Percentiles rank a stretch among this genome's conserved stretches.
Conservation (phyloP, 2,113 vertebrate genomes). For the Tamias sibiricus region DNA sequence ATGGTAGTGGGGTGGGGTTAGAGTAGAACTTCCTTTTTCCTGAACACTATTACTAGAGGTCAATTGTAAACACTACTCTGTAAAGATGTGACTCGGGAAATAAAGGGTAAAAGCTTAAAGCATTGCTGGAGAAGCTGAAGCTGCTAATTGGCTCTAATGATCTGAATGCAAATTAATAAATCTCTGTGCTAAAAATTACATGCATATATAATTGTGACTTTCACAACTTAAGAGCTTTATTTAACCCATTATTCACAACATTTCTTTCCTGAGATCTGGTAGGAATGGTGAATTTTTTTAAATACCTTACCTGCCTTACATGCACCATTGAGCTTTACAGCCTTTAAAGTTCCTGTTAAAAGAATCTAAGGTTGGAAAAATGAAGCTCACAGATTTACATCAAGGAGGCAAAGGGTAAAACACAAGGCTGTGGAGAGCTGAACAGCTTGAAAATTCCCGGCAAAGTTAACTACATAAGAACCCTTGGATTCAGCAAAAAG, state of each 20-base stretch:
- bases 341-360: slow-evolving; percentile 41
- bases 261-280: background rate
- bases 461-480: background rate
- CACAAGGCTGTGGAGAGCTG: background rate
- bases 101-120: slow-evolving; percentile 56
- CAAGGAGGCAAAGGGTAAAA: background rate
- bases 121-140: slow-evolving; percentile 43
- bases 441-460: background rate
- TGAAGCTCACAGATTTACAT: background rate
- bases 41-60: background rate
- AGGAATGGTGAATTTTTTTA: background rate
- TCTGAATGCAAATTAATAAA: slow-evolving; percentile 81
- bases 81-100: slow-evolving; percentile 12
- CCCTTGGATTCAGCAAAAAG: background rate
- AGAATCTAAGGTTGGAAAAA: slow-evolving; percentile 16
- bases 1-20: no score
- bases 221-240: slow-evolving; percentile 63
- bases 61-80: background rate
- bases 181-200: slow-evolving; percentile 81
- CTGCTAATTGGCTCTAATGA: slow-evolving; percentile 78
- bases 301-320: background rate
- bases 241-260: slow-evolving; percentile 66
- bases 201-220: slow-evolving; percentile 71
- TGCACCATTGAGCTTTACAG: slow-evolving; percentile 17
- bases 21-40: background rate